phyloP scores from a whole-genome alignment of 2,888 invertebrate genomes.

The Idaea straminata region DNA sequence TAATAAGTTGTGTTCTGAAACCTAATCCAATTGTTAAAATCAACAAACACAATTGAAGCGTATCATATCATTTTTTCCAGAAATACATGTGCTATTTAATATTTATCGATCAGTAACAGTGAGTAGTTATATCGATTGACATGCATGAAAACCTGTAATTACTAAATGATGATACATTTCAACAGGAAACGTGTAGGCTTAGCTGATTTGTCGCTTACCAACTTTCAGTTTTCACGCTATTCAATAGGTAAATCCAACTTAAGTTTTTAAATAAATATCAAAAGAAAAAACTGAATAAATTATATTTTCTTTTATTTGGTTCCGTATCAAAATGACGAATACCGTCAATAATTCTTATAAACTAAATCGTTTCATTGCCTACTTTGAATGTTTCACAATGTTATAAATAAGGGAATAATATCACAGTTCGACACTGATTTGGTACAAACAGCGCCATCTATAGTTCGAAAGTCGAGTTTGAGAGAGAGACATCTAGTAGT shows the following conservation, averaged over 20 bases:
- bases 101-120: constrained; percentile 37
- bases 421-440: constrained; percentile 50
- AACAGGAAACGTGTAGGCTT: constrained; percentile 41
- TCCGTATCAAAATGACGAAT: constrained; percentile 42
- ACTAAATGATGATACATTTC: constrained; percentile 55
- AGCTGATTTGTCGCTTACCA: constrained; percentile 10
- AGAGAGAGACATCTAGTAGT: constrained; percentile 63
- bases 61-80: constrained; percentile 5
- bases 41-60: constrained; percentile 7
- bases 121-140: constrained; percentile 32
- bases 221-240: constrained; percentile 24
- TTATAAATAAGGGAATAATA: constrained; percentile 42
- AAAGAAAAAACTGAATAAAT: constrained; percentile 20
- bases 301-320: constrained; percentile 34
- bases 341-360: constrained; percentile 26
- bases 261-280: constrained; percentile 8
- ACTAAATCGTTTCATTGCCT: constrained; percentile 30
- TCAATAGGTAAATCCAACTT: constrained; percentile 27
- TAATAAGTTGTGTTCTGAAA: no score
- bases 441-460: constrained; percentile 51
- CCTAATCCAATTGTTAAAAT: background rate
- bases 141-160: constrained; percentile 50
- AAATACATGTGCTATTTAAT: constrained; percentile 22
- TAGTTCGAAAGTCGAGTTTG: constrained; percentile 34
- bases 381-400: constrained; percentile 25